Conservation (phyloP, 2,888 invertebrate species). For the Eurois occulta region DNA sequence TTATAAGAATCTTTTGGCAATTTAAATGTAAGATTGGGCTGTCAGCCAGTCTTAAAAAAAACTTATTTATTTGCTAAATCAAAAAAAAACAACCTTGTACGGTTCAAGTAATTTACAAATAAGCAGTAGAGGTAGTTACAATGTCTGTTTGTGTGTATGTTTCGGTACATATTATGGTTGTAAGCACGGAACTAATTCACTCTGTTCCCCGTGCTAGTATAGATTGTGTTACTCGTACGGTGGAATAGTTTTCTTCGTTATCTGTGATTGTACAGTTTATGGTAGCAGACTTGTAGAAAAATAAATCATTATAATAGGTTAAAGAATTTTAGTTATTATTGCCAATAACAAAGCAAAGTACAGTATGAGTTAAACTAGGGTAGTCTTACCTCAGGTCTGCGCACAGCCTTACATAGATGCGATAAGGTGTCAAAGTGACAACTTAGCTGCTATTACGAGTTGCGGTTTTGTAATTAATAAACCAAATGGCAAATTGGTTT, state of each 20-base stretch:
- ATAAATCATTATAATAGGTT: neutral
- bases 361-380: neutral
- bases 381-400: neutral
- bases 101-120: too few species aligned
- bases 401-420: neutral
- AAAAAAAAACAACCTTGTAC: too few species aligned
- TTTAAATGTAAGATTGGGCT: neutral
- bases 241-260: neutral
- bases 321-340: neutral
- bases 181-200: neutral
- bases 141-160: neutral
- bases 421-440: constrained; percentile 3
- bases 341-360: neutral
- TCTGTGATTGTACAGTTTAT: neutral
- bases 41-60: too few species aligned
- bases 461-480: constrained; percentile 43
- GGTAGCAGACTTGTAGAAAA: neutral
- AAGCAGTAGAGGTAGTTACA: neutral
- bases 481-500: constrained; percentile 36
- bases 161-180: neutral
- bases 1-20: too few species aligned
- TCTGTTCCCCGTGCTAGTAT: neutral
- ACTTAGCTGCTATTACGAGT: constrained; percentile 21
- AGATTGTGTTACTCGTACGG: neutral
- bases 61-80: too few species aligned